Percentiles rank a stretch among this genome's conserved stretches.
phyloP scores from a whole-genome alignment of 1,140 invertebrate genomes.

The Coptotermes formosanus region DNA sequence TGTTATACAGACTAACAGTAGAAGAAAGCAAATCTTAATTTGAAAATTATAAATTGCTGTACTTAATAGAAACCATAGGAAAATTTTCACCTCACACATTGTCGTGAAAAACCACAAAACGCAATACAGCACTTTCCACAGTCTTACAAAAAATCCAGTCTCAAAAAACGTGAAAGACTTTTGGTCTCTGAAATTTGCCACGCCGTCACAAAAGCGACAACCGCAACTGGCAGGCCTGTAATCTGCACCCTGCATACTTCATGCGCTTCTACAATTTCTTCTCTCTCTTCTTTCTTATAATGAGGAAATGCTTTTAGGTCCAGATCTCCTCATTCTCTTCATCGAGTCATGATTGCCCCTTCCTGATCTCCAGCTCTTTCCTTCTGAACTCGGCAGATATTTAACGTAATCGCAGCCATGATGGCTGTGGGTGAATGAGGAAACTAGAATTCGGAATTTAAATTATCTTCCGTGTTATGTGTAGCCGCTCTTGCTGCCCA shows the following conservation, averaged over 20 bases:
- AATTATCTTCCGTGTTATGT: background rate
- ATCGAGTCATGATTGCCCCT: background rate
- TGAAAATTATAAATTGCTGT: too few species aligned
- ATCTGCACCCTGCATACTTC: background rate
- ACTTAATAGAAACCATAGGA: too few species aligned
- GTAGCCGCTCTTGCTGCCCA: background rate
- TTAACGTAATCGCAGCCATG: background rate
- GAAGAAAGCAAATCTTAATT: too few species aligned
- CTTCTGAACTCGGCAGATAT: background rate
- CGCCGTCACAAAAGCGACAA: background rate
- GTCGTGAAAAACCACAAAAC: too few species aligned
- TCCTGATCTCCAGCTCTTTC: background rate
- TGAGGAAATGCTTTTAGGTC: conserved; percentile 8
- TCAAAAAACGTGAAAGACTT: too few species aligned
- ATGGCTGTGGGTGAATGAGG: background rate
- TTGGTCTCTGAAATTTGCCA: too few species aligned
- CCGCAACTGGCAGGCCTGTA: background rate
- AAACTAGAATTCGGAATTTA: conserved; percentile 10
- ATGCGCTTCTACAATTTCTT: background rate
- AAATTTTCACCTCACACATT: too few species aligned
- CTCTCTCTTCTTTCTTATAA: background rate
- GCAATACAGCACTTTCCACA: too few species aligned
- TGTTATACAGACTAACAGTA: too few species aligned
- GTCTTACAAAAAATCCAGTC: too few species aligned
- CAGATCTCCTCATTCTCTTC: background rate